Percentiles rank a stretch among this genome's conserved stretches.
Evolutionary conservation across 2,888 invertebrate species (phyloP).

Genomic region (Melitaea athalia): DNA sequence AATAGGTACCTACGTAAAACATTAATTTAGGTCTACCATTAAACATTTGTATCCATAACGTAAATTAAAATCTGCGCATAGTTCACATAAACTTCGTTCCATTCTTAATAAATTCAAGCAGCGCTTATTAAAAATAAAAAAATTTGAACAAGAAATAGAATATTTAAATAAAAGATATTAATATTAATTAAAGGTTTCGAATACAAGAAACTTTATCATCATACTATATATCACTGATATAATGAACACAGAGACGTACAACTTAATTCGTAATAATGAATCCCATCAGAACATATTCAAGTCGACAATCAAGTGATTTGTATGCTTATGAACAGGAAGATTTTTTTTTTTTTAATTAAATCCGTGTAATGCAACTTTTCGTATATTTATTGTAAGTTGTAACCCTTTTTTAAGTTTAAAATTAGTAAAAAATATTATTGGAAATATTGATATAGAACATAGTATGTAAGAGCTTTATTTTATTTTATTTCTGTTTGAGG

Average conservation of each 20-base stretch:
- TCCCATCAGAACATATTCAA: background rate
- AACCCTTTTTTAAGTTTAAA: background rate
- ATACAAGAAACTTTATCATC: background rate
- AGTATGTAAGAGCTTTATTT: no score
- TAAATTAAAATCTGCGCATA: background rate
- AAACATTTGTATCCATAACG: background rate
- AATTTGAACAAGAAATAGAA: background rate
- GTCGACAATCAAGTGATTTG: background rate
- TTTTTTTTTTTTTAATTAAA: background rate
- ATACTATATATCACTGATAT: background rate
- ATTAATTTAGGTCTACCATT: no score
- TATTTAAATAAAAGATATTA: background rate
- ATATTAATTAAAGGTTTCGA: background rate
- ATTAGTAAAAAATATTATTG: no score
- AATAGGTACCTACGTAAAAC: no score
- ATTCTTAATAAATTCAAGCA: background rate
- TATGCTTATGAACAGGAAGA: constrained; percentile 4
- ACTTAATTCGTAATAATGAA: constrained; percentile 5
- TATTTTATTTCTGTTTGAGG: no score
- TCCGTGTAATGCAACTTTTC: no score
- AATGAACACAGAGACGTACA: background rate
- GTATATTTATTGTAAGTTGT: no score
- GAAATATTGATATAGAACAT: no score
- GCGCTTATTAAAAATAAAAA: background rate
- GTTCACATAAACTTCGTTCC: background rate